Evolutionary conservation across 2,113 vertebrate species (phyloP), one percentile per base, ranked within the genome.

Genomic region (Saimiri boliviensis): DNA sequence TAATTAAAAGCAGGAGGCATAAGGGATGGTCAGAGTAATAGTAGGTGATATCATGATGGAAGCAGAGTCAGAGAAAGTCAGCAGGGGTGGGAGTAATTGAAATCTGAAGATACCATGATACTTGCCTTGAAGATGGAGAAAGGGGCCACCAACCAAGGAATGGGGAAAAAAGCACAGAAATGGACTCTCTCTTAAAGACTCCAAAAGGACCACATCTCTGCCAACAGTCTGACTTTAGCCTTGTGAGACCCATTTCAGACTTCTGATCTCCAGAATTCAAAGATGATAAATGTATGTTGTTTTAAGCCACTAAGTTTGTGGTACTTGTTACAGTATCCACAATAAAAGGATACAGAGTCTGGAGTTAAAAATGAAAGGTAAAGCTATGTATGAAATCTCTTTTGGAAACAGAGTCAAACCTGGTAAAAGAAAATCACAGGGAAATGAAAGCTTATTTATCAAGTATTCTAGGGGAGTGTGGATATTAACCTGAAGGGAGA

Each of bases 351-450:
- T 52, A 47, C 37, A 73, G 82, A 56, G 30, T 93, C 68, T 52
- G 86, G 93, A 17, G 27, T 58, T 23, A 91, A 35, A 82, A 70
- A 58, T 19, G 13, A 87, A 94, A 93, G 74, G 76, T 19, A 83
- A 92, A 96, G 27, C 52, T 71, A 60, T 27, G 3, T 73, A 79
- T 84, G 63, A 95, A 93, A 91, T 80, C 21, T 88, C 14, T 73
- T 93, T 95, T 73, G 91, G 70, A 93, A 95, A 82, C 17, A 92
- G 32, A 32, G 79, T 19, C 37, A 60, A 84, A 79, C 21, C n/a
- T 37, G 42, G 66, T 79, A 37, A 87, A 93, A 93, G 82, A 90
- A 93, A 93, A 70, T 12, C n/a, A 86, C 2, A 3, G 81, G 81
- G 74, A 77, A 68, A 81, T 82, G 54, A 45, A 86, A 56, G 42